A percentile compares a stretch with the other conserved stretches of the same genome.
Conservation (phyloP, 2,888 invertebrate genomes). For the Metacarcinus magister region DNA sequence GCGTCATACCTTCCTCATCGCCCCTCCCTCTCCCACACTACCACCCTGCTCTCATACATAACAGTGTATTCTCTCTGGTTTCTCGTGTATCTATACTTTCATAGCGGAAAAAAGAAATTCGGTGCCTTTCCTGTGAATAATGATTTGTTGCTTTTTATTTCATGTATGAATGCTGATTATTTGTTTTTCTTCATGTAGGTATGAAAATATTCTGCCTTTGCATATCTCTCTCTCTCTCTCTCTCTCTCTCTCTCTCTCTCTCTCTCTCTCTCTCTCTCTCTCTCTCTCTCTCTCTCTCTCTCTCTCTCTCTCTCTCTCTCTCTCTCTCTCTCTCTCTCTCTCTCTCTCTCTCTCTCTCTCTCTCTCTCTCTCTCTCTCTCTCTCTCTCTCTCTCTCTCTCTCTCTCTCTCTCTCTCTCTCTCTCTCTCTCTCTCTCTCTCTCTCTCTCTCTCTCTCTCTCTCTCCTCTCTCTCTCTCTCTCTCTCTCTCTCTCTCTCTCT, state of each 20-base stretch:
- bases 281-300: too few species aligned
- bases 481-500: slow-evolving; percentile 43
- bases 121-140: too few species aligned
- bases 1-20: too few species aligned
- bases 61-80: neutral
- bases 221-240: too few species aligned
- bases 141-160: too few species aligned
- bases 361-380: neutral
- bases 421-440: neutral
- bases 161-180: too few species aligned
- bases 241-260: too few species aligned
- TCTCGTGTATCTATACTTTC: too few species aligned
- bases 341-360: neutral
- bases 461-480: neutral
- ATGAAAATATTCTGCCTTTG: too few species aligned
- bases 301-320: slow-evolving; percentile 33
- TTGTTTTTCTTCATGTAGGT: too few species aligned
- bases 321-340: neutral
- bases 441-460: neutral
- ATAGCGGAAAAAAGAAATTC: too few species aligned
- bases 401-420: neutral
- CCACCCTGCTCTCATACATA: neutral
- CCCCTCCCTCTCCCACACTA: neutral
- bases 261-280: too few species aligned
- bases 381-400: neutral